phyloP scores from a whole-genome alignment of 2,888 invertebrate genomes.

The Seladonia tumulorum region DNA sequence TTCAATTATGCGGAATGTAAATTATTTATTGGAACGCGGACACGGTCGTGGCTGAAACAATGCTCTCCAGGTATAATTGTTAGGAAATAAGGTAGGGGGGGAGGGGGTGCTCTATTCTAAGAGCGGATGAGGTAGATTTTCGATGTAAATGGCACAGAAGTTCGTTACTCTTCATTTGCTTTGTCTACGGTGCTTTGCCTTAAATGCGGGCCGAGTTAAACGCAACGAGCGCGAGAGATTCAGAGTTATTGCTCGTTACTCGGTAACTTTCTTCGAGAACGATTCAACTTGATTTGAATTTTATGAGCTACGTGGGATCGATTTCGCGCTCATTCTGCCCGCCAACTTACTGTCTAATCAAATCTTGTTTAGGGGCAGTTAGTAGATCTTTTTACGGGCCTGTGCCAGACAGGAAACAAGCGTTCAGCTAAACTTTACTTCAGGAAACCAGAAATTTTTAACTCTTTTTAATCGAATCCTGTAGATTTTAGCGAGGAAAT shows the following conservation, averaged over 20 bases:
- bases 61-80: neutral
- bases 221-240: constrained; percentile 3
- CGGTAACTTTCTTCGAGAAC: neutral
- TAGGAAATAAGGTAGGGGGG: neutral
- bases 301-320: neutral
- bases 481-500: too few species aligned
- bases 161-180: constrained; percentile 12
- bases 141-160: constrained; percentile 16
- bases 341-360: neutral
- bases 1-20: neutral
- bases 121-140: constrained; percentile 29
- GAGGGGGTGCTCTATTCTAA: constrained; percentile 13
- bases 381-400: neutral
- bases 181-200: neutral
- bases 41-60: neutral
- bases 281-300: neutral
- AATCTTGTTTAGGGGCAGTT: neutral
- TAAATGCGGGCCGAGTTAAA: neutral
- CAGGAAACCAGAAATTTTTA: too few species aligned
- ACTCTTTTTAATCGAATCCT: too few species aligned
- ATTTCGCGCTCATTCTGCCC: neutral
- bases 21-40: constrained; percentile 28
- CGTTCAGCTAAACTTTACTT: neutral
- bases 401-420: neutral
- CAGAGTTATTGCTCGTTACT: constrained; percentile 4